These are phyloP conservation scores for Drosophila persimilis DNA, from an alignment of 1,140 invertebrate species.

Conservation along the genomic window DNA sequence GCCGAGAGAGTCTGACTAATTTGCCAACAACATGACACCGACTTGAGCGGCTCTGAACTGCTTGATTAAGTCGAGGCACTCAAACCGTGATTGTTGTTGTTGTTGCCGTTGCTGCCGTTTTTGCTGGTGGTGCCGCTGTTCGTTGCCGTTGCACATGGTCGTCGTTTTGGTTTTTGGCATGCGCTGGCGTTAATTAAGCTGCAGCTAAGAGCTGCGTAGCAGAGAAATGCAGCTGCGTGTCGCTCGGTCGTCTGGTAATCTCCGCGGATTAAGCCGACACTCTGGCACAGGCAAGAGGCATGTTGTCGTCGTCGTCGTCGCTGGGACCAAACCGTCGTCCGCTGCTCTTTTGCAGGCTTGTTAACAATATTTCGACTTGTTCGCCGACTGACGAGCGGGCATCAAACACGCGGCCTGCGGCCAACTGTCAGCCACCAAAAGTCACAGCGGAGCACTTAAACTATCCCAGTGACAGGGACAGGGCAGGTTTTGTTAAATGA, in stretches of 20 bases:
- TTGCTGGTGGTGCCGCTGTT: neutral
- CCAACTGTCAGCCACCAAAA: constrained; percentile 43
- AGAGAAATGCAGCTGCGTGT: constrained; percentile 49
- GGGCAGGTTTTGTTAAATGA: neutral
- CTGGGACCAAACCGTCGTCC: neutral
- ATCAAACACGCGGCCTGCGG: constrained; percentile 65
- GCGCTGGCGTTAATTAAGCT: constrained; percentile 77
- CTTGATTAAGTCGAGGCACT: constrained; percentile 75
- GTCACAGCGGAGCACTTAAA: constrained; percentile 56
- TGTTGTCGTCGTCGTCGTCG: too few species aligned
- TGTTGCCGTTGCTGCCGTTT: constrained; percentile 10
- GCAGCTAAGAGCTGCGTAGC: constrained; percentile 24
- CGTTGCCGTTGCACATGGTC: constrained; percentile 20
- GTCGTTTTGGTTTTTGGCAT: constrained; percentile 68
- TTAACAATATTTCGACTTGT: constrained; percentile 76
- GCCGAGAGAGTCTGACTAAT: constrained; percentile 60
- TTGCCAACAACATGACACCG: constrained; percentile 76
- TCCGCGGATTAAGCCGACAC: constrained; percentile 76
- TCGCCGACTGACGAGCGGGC: constrained; percentile 24
- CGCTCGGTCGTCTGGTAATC: constrained; percentile 67
- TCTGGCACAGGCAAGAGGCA: constrained; percentile 25
- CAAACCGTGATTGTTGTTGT: constrained; percentile 30
- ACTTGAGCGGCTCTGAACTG: constrained; percentile 34
- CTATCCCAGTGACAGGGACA: constrained; percentile 2
- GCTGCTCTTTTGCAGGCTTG: constrained; percentile 72